Conservation (phyloP, 2,888 invertebrate genomes). For the Cerastoderma edule region DNA sequence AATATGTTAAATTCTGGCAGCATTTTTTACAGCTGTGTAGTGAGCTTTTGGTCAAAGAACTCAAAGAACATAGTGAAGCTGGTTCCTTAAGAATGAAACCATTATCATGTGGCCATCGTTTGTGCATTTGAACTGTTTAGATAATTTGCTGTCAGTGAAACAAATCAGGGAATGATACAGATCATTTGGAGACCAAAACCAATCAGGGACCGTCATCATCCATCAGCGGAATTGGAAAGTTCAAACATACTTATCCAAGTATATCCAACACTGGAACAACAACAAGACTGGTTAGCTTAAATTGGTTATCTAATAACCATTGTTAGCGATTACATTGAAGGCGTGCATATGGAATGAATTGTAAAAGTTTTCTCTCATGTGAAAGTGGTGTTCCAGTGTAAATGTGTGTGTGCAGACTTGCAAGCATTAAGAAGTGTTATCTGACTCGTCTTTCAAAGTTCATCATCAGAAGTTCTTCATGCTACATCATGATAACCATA, state of each 20-base stretch:
- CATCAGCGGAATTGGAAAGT: conserved; percentile 6
- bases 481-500: background rate
- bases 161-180: conserved; percentile 11
- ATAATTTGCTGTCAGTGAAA: conserved; percentile 15
- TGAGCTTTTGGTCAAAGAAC: conserved; percentile 27
- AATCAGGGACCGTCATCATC: conserved; percentile 8
- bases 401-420: background rate
- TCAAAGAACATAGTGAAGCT: no score
- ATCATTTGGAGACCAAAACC: conserved; percentile 10
- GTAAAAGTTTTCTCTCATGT: background rate
- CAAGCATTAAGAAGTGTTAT: conserved; percentile 6
- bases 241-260: background rate
- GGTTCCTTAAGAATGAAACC: conserved; percentile 1
- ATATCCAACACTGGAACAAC: conserved; percentile 10
- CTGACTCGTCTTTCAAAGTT: background rate
- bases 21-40: conserved; percentile 52
- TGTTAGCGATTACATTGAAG: background rate
- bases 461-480: background rate
- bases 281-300: background rate
- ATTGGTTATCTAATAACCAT: conserved; percentile 20
- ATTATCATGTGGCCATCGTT: conserved; percentile 33
- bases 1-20: conserved; percentile 12
- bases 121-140: conserved; percentile 59
- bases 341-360: conserved; percentile 21
- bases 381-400: background rate